Conservation (phyloP, 2,888 invertebrate species). For the Hirtodrosophila histrioides region DNA sequence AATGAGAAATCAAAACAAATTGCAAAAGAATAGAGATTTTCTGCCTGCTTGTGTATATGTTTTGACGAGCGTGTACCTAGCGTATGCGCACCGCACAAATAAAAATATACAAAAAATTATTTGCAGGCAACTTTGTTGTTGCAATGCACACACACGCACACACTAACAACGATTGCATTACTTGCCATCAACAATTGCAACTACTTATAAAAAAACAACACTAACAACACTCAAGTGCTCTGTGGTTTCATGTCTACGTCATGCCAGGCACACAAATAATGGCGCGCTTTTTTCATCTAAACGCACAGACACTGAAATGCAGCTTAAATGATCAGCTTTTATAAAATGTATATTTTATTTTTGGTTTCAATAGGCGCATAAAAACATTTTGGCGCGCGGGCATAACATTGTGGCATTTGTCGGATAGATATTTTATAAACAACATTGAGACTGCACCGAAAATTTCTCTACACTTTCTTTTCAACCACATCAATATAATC, state of each 20-base stretch:
- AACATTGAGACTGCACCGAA: conserved; percentile 71
- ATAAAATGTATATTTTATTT: conserved; percentile 26
- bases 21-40: conserved; percentile 78
- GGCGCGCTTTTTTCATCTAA: conserved; percentile 81
- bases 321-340: conserved; percentile 36
- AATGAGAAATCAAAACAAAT: conserved; percentile 76
- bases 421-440: conserved; percentile 54
- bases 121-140: conserved; percentile 60
- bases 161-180: conserved; percentile 49
- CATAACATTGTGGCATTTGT: conserved; percentile 34
- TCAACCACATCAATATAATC: conserved; percentile 75
- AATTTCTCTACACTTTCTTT: conserved; percentile 84
- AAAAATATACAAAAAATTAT: conserved; percentile 69
- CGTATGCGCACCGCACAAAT: conserved; percentile 73
- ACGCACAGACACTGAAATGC: conserved; percentile 41
- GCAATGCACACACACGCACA: conserved; percentile 44
- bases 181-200: conserved; percentile 65
- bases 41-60: conserved; percentile 74
- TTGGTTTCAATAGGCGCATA: conserved; percentile 13
- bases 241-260: conserved; percentile 76
- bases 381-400: conserved; percentile 37
- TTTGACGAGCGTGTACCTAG: conserved; percentile 82
- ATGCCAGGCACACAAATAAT: conserved; percentile 70
- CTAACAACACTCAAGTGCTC: conserved; percentile 30
- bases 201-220: conserved; percentile 37